Percentiles rank a stretch among this genome's conserved stretches.
Evolutionary conservation across 1,140 invertebrate genomes (phyloP).

Genomic region (Drosophila pachea): DNA sequence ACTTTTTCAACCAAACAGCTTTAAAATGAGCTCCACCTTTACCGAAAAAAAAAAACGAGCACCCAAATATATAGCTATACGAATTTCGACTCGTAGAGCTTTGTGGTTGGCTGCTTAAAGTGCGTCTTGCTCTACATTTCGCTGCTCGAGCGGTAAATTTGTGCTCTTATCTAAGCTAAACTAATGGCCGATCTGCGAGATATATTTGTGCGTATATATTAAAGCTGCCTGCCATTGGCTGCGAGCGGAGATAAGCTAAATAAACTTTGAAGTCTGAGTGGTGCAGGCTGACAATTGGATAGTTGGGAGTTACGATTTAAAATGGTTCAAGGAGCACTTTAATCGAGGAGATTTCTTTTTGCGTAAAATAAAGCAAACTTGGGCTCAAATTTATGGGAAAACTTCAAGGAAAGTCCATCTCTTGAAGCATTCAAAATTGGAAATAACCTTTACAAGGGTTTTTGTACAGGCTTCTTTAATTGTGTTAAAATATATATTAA

Average conservation of each 20-base stretch:
- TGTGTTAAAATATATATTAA: background rate
- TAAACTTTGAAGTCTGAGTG: background rate
- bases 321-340: background rate
- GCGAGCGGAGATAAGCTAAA: slow-evolving; percentile 2
- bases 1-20: slow-evolving; percentile 34
- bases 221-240: slow-evolving; percentile 23
- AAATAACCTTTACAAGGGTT: too few relatives aligned
- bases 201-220: slow-evolving; percentile 14
- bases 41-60: slow-evolving; percentile 9
- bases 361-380: background rate
- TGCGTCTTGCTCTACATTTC: slow-evolving; percentile 21
- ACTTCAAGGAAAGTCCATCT: too few relatives aligned
- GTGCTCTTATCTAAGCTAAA: slow-evolving; percentile 19
- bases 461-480: background rate
- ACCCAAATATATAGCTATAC: background rate
- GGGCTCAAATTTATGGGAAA: background rate
- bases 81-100: slow-evolving; percentile 27
- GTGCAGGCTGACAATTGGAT: background rate
- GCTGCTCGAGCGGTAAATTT: background rate
- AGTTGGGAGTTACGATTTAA: background rate
- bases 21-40: slow-evolving; percentile 67
- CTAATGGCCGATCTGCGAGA: slow-evolving; percentile 35
- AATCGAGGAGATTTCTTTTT: too few relatives aligned
- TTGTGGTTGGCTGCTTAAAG: slow-evolving; percentile 64
- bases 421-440: too few relatives aligned